Evolutionary conservation across 2,113 vertebrate species (phyloP), one percentile per base, ranked within the genome.

Genomic region (Dipodomys merriami): DNA sequence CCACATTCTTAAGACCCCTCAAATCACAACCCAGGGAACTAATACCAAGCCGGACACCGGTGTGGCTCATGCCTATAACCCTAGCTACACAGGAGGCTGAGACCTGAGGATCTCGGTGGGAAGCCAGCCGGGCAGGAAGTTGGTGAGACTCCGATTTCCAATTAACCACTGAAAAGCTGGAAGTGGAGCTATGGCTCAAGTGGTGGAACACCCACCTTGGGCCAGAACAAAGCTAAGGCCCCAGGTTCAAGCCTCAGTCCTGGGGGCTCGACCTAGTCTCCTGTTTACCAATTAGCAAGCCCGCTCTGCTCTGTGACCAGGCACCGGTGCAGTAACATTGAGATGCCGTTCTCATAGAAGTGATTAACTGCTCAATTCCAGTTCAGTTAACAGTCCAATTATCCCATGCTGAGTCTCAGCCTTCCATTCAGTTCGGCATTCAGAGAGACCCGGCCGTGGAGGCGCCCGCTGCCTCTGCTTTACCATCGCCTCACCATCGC

Each of bases 291-390:
- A 93, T 95, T 88, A 96, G 94, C 78, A 29, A 67, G 93, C 76
- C 69, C 57, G 77, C 29, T n/a, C 67, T 87, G 90, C 95, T 83
- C 30, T 85, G 83, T 93, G 96, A 94, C 86, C 87, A 90, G 83
- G 87, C 85, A 91, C 67, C 89, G 87, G 93, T 81, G 91, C 35
- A 95, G 86, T 80, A 90, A 95, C 92, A 97, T 93, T 96, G 83
- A 97, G 93, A 97, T 89, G 94, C 92, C 92, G 93, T 69, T 87
- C 96, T 95, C 94, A 96, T 94, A 96, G 95, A 95, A 96, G 92
- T 96, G 96, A 97, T 96, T 93, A 95, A 91, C 96, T 87, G 94
- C 92, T 96, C 93, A 96, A 96, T 96, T 96, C 95, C 82, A 96
- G 94, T 92, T 90, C 83, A 91, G 94, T 91, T 95, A 96, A 96